Base-by-base conservation (phyloP, 2,888 invertebrate species). In the Cabera pusaria region DNA sequence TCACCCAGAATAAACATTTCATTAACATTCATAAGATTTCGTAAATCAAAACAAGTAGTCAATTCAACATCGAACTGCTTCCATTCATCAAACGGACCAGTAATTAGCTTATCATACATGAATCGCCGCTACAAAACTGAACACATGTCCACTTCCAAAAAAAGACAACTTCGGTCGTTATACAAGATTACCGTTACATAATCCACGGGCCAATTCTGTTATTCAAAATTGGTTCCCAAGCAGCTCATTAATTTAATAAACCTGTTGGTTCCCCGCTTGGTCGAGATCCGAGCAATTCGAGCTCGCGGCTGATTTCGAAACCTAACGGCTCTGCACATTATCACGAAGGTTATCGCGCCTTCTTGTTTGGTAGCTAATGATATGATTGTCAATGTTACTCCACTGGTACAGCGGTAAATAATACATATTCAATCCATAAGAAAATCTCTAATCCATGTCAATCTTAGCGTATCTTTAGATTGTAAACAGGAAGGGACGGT, bases 141-240 rank as follows among this genome's bases (percentile, higher is more conserved):
- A 45, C 41, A 41, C 42, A 37, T 45, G 43, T 41, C 29, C 31
- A 22, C 35, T 18, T 22, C 41, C 35, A 23, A 29, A 36, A n/a
- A 41, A 25, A 18, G 20, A 32, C 29, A 35, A 35, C 21, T 19
- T 27, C 20, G 38, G 27, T 34, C 40, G 43, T 31, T 37, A 47
- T 40, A 46, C 48, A 42, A 47, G 35, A 54, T 43, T 40, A 50
- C 52, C 53, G 53, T 51, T 54, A 54, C 49, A 34, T 49, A 49
- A 54, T 50, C 40, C 31, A 45, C 26, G 26, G 31, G 12, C 23
- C 42, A 28, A 44, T 41, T 51, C 32, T 35, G 36, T 32, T 28
- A 27, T 10, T 32, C 11, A 3, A 2, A 14, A 14, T 14, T 4
- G 27, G 37, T 38, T 35, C 47, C 21, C 33, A 29, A 32, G 29